Evolutionary conservation across 2,113 vertebrate genomes (phyloP).

Genomic region (Geococcyx californianus): DNA sequence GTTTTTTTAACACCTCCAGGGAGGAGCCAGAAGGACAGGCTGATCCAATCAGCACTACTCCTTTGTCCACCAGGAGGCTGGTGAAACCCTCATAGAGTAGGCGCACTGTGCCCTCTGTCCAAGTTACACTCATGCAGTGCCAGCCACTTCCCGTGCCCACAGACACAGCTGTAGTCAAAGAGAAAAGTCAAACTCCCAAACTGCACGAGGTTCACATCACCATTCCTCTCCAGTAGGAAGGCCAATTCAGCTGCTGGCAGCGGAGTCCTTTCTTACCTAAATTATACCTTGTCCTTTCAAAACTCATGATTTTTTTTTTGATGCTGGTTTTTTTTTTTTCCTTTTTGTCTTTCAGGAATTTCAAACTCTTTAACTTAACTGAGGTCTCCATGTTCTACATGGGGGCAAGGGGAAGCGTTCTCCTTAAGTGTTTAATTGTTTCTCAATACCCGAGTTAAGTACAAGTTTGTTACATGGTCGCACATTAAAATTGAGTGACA

Average conservation of each 20-base stretch:
- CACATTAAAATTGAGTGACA: not conserved
- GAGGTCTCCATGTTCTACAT: not conserved
- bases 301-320: not conserved
- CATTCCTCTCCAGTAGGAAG: not conserved
- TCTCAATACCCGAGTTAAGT: not conserved
- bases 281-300: not conserved
- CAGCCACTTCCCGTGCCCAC: not conserved
- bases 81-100: not conserved
- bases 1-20: too few species aligned
- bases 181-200: not conserved
- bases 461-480: not conserved
- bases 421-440: not conserved
- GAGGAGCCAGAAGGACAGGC: not conserved
- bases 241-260: not conserved
- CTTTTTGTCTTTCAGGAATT: not conserved
- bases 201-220: not conserved
- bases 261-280: not conserved
- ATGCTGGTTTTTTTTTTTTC: not conserved
- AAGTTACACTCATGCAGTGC: not conserved
- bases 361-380: not conserved
- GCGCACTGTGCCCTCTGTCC: not conserved
- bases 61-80: not conserved
- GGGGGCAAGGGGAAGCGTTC: fast-evolving
- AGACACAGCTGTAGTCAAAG: not conserved
- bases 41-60: not conserved